Evolutionary conservation across 2,888 invertebrate species (phyloP), one percentile per base, ranked within the genome.

Genomic region (Pseudanteris insignis): DNA sequence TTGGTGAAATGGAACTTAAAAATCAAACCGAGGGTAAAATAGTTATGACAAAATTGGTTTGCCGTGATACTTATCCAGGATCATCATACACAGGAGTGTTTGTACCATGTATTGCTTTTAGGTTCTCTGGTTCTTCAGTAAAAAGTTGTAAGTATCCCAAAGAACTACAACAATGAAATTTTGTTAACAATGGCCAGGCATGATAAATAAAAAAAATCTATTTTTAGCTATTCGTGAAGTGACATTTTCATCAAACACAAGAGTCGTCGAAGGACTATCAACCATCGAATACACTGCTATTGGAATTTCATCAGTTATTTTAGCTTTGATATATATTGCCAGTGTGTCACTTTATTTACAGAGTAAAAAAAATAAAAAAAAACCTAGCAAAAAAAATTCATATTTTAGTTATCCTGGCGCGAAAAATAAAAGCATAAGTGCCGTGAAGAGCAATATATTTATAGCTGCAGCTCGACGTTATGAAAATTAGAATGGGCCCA

Each of bases 281-380:
- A 83, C 88, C 8, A 85, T 88, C 6, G 92, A 18, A 18, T 92
- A 92, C 71, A 86, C 92, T 11, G 91, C 91, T 0, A 92, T 94
- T 53, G 93, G 90, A 18, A 85, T 92, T 34, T 91, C 91, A 69
- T 90, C 92, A 10, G 83, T 93, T 10, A 83, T 93, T n/a, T 82
- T 94, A n/a, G 92, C 92, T 0, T 83, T 93, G 21, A 89, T 93
- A 68, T 94, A 94, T 79, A 89, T 93, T 10, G 90, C 91, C 0
- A 92, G 92, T 2, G 90, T 93, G 12, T 89, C 92, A 59, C 83
- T 93, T 8, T 94, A 92, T 74, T 78, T 94, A 33, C 90, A 91
- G 75, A 86, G 91, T 64, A 85, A 89, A 69, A 89, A 87, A 78
- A 83, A 87, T 28, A 85, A 86, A 66, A 65, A 71, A 14, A 58